Evolutionary conservation across 2,113 vertebrate species (phyloP), one percentile per base, ranked within the genome.

Genomic region (Pica pica): DNA sequence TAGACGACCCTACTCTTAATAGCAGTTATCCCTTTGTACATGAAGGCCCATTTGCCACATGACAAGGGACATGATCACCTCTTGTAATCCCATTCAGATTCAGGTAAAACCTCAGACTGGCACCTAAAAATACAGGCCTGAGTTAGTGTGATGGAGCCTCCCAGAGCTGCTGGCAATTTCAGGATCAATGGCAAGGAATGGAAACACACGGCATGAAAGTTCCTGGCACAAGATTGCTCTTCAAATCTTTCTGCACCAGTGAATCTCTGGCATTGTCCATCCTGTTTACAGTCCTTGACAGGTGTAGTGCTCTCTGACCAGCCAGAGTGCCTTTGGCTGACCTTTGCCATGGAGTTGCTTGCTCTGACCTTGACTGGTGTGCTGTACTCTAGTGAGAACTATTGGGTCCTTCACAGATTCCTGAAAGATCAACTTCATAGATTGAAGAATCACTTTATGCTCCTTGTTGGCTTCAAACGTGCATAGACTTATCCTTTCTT

Each of bases 201-300:
- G 56, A 94, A 90, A 75, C 89, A 95, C 93, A 87, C 89, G 96
- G 83, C 80, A 64, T 1, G 0, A 12, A 86, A 81, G 68, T 90
- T 89, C 39, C 80, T 96, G 96, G 94, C 89, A n/a, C 76, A 71
- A 28, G 33, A 55, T 78, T 74, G 44, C 64, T 83, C 80, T 92
- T 95, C 63, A 80, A 8, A 92, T 71, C 86, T 97, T 97, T 94
- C 91, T 92, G 95, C 91, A 87, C 60, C 83, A 78, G 56, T 90
- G 94, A 76, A 52, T 87, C 84, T 86, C 86, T 93, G 94, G 93
- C 93, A 92, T 78, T 90, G 46, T 81, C 73, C 3, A 0, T 78
- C 80, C 50, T 67, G 9, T 91, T 90, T 57, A n/a, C 37, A 63
- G 83, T 81, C 46, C 68, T 81, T 78, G 52, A 57, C 83, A 93